These are phyloP conservation scores for Nymphalis io DNA, from an alignment of 1,140 invertebrate genomes.

Conservation along the genomic window DNA sequence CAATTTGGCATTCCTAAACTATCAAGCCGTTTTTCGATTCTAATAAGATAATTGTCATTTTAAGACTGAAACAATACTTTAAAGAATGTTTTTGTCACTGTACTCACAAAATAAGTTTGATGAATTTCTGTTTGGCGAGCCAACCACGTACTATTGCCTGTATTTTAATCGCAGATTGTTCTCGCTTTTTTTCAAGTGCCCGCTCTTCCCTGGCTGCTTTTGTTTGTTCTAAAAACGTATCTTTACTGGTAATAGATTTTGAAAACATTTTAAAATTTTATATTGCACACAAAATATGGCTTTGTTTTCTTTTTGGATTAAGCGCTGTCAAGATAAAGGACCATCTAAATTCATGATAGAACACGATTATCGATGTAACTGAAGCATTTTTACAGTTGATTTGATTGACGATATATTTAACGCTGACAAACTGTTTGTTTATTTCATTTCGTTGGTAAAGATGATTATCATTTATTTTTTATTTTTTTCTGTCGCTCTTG, in stretches of 20 bases:
- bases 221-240: conserved; percentile 88
- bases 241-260: conserved; percentile 69
- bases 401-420: conserved; percentile 15
- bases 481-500: conserved; percentile 30
- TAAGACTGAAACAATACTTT: too few relatives aligned
- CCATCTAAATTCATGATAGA: conserved; percentile 44
- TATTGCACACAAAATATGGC: conserved; percentile 50
- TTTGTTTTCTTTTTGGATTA: conserved; percentile 57
- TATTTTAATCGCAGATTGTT: conserved; percentile 86
- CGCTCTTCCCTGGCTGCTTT: conserved; percentile 93
- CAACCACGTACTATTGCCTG: conserved; percentile 88
- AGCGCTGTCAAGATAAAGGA: conserved; percentile 49
- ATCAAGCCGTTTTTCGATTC: too few relatives aligned
- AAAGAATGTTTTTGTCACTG: not conserved
- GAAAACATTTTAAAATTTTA: conserved; percentile 65
- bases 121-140: conserved; percentile 83
- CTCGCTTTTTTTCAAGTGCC: conserved; percentile 89
- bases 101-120: conserved; percentile 84
- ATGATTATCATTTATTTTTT: conserved; percentile 24
- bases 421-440: conserved; percentile 12
- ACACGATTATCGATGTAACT: conserved; percentile 32
- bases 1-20: too few relatives aligned
- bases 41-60: too few relatives aligned
- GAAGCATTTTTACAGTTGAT: conserved; percentile 30
- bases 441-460: conserved; percentile 27